Evolutionary conservation across 2,113 vertebrate genomes (phyloP).

Genomic region (Rhinolophus ferrumequinum): DNA sequence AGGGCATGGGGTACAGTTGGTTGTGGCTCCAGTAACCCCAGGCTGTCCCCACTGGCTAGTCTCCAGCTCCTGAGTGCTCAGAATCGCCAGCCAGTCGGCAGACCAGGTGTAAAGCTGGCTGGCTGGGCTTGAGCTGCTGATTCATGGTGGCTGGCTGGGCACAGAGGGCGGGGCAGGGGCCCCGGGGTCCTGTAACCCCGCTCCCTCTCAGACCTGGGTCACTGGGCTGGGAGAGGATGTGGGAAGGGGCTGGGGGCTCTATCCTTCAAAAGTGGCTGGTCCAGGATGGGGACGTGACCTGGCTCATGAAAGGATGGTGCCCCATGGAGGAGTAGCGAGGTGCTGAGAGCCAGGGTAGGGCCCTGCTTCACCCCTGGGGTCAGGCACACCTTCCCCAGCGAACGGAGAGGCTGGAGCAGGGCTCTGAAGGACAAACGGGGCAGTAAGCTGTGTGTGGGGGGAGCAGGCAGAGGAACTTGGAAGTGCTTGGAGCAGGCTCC

Average conservation of each 20-base stretch:
- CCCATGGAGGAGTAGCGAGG: not conserved
- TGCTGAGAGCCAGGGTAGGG: not conserved
- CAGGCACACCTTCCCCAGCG: not conserved
- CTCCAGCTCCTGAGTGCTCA: not conserved
- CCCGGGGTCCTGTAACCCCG: not conserved
- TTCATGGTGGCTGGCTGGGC: conserved; percentile 14
- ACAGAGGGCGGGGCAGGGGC: not conserved
- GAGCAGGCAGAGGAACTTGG: too few species aligned
- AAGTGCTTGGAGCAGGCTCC: not conserved
- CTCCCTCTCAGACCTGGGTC: not conserved
- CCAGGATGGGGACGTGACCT: not conserved
- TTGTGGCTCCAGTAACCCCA: not conserved
- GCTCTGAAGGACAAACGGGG: not conserved
- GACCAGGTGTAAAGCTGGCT: conserved; percentile 50
- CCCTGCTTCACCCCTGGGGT: not conserved
- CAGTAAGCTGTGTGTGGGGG: not conserved
- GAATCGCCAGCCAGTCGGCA: not conserved
- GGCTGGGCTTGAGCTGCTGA: conserved; percentile 57
- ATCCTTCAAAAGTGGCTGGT: not conserved
- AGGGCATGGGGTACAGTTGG: not conserved
- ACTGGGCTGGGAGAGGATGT: accelerated
- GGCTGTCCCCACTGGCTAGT: not conserved
- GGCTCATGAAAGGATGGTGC: not conserved
- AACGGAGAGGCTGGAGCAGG: not conserved
- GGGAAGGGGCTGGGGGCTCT: not conserved